These are phyloP conservation scores for Dromiciops gliroides DNA, from an alignment of 2,113 vertebrate genomes.

Conservation along the genomic window DNA sequence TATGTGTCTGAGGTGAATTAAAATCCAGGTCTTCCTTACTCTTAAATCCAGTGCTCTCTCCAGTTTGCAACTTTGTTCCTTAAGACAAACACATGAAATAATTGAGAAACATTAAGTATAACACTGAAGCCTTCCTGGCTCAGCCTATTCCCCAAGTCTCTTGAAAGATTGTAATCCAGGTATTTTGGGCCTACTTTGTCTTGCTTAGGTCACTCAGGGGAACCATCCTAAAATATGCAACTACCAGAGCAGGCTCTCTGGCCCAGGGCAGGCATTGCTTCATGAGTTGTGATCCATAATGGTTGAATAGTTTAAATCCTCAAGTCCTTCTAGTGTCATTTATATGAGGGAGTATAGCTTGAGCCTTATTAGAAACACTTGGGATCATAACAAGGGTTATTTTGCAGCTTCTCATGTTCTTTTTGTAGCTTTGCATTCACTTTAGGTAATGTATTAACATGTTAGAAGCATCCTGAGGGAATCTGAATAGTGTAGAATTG, in stretches of 20 bases:
- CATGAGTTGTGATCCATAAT: slow-evolving; percentile 47
- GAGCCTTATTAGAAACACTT: slow-evolving; percentile 51
- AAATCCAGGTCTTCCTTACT: background rate
- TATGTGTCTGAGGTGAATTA: background rate
- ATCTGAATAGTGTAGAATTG: background rate
- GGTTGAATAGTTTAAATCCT: slow-evolving; percentile 57
- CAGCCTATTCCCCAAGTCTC: background rate
- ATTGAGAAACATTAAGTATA: background rate
- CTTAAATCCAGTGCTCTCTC: background rate
- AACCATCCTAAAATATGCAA: background rate
- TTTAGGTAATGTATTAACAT: slow-evolving; percentile 49
- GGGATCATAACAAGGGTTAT: slow-evolving; percentile 39
- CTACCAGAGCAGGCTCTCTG: background rate
- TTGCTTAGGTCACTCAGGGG: background rate
- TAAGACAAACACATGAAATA: background rate
- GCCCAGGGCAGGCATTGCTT: slow-evolving; percentile 20
- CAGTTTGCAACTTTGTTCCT: background rate
- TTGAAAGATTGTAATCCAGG: background rate
- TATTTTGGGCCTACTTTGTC: background rate
- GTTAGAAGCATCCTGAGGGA: slow-evolving; percentile 17
- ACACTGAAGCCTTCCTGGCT: background rate
- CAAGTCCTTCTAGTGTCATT: background rate
- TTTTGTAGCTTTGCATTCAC: slow-evolving; percentile 46
- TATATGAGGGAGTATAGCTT: slow-evolving; percentile 37
- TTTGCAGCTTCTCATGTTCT: slow-evolving; percentile 47